Evolutionary conservation across 2,797 vertebrate genomes (phyloP).

Genomic region (Numenius phaeopus): DNA sequence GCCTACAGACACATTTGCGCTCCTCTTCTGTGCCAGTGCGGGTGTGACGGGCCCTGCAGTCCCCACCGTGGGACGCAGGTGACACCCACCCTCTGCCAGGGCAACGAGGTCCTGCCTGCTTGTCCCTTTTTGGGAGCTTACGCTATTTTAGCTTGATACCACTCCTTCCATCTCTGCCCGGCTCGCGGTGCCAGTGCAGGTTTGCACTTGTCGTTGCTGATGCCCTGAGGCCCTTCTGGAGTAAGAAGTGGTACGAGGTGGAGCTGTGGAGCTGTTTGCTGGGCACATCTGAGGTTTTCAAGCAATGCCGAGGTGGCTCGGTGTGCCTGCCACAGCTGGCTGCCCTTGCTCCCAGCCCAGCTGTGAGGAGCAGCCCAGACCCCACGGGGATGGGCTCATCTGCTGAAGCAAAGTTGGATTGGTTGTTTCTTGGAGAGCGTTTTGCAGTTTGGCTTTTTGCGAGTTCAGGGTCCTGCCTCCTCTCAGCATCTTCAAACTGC

Average conservation of each 20-base stretch:
- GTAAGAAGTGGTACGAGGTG: not conserved
- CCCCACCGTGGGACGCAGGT: accelerated
- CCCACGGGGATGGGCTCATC: not conserved
- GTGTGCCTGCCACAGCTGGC: not conserved
- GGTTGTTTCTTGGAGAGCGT: accelerated
- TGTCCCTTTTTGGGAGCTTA: not conserved
- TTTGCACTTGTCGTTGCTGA: accelerated
- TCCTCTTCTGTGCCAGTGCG: accelerated
- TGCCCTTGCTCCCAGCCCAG: accelerated
- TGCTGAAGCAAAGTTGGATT: accelerated
- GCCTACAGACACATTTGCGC: accelerated
- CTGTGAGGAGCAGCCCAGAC: not conserved
- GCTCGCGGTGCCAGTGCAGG: accelerated
- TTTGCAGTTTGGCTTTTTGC: not conserved
- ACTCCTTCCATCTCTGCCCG: not conserved
- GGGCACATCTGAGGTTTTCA: not conserved
- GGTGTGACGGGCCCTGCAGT: not conserved
- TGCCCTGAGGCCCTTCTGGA: not conserved
- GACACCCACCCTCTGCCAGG: accelerated
- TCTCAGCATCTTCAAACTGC: not conserved
- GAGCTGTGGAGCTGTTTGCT: not conserved
- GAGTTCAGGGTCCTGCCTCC: accelerated
- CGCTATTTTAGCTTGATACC: accelerated
- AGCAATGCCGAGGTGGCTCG: accelerated
- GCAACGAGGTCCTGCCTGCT: accelerated